phyloP scores from a whole-genome alignment of 37 sponge, comb jelly and placozoan species.

The Tethya wilhelma region DNA sequence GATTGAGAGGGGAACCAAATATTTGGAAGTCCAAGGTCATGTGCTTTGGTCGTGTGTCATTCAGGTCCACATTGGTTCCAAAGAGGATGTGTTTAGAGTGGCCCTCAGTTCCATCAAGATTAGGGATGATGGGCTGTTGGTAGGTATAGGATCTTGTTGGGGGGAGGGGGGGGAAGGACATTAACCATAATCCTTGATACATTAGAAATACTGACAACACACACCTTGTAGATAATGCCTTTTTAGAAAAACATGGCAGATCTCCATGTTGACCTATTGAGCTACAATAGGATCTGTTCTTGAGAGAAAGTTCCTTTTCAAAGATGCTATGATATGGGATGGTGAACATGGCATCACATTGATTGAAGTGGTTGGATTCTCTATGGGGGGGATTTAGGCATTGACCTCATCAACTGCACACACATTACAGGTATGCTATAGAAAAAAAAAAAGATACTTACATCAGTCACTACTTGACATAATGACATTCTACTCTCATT shows the following conservation, averaged over 20 bases:
- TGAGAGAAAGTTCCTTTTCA: too few relatives aligned
- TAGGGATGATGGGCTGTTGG: slow-evolving; percentile 33
- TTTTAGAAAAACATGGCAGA: slow-evolving; percentile 66
- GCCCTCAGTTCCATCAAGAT: slow-evolving; percentile 68
- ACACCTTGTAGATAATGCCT: slow-evolving; percentile 65
- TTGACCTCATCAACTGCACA: too few relatives aligned
- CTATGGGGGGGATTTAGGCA: slow-evolving; percentile 1
- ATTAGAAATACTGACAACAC: background rate
- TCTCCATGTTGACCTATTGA: slow-evolving; percentile 48
- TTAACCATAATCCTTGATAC: background rate
- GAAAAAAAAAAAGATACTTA: too few relatives aligned
- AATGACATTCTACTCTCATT: slow-evolving; percentile 28
- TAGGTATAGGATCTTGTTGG: background rate
- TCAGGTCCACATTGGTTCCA: slow-evolving; percentile 67
- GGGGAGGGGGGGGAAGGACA: background rate
- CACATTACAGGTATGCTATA: too few relatives aligned
- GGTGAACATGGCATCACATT: slow-evolving; percentile 56
- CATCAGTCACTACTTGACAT: slow-evolving; percentile 33
- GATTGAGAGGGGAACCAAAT: background rate
- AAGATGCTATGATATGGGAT: too few relatives aligned
- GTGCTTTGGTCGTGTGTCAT: background rate
- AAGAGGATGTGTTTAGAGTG: slow-evolving; percentile 52
- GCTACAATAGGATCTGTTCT: slow-evolving; percentile 21
- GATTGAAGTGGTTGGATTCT: slow-evolving; percentile 60
- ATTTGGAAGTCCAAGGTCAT: too few relatives aligned